These are phyloP conservation scores for Parnassius glacialis DNA, from an alignment of 2,888 invertebrate species.

Conservation along the genomic window DNA sequence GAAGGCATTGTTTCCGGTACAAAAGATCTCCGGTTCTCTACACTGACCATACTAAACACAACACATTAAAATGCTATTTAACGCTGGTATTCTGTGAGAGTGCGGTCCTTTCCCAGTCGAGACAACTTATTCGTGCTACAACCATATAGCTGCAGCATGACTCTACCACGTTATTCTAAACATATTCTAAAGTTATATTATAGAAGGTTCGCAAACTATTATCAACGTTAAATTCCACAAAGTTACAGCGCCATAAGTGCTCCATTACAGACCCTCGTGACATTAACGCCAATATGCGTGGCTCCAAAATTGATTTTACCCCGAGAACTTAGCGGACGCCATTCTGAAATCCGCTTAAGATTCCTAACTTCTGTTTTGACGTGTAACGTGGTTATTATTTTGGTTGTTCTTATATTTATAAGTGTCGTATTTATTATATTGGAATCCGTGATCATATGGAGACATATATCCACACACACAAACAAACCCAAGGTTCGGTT, in stretches of 20 bases:
- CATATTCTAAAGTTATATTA: not conserved
- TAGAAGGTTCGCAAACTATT: slow-evolving; percentile 13
- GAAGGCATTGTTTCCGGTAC: no score
- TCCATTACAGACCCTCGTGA: slow-evolving; percentile 19
- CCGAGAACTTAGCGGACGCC: slow-evolving; percentile 17
- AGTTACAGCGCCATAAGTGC: slow-evolving; percentile 21
- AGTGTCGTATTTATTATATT: no score
- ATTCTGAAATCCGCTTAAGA: slow-evolving; percentile 21
- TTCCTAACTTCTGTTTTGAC: slow-evolving; percentile 5
- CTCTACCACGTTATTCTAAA: not conserved
- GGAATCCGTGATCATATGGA: no score
- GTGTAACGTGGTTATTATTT: not conserved
- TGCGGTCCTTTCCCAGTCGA: no score
- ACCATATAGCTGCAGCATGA: no score
- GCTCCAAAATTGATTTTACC: slow-evolving; percentile 23
- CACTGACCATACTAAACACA: no score
- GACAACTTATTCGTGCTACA: no score
- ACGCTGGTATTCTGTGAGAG: no score
- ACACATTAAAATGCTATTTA: no score
- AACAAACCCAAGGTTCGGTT: no score
- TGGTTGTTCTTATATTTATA: not conserved
- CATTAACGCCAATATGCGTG: slow-evolving; percentile 20
- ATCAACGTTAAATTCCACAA: slow-evolving; percentile 13
- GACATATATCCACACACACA: no score
- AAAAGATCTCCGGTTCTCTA: no score